phyloP scores from a whole-genome alignment of 2,888 invertebrate species.

The Electrophaes corylata region DNA sequence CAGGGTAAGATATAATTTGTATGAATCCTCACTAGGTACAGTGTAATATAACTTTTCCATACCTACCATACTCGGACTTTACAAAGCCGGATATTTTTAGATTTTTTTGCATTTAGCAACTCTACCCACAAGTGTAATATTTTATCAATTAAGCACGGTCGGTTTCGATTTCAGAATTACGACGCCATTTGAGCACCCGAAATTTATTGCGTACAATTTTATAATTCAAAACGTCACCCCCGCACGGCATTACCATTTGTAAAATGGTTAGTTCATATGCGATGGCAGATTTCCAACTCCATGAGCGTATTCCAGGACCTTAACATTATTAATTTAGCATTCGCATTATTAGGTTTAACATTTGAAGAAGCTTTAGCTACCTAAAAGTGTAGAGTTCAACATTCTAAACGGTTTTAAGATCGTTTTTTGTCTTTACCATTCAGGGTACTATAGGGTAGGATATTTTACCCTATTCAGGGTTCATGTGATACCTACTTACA shows the following conservation, averaged over 20 bases:
- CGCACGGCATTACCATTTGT: slow-evolving; percentile 53
- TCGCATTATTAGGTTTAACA: slow-evolving; percentile 14
- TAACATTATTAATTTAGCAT: slow-evolving; percentile 36
- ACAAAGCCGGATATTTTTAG: slow-evolving; percentile 2
- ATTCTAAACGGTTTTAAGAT: too few relatives aligned
- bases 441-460: too few relatives aligned
- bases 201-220: slow-evolving; percentile 66
- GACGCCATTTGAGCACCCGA: slow-evolving; percentile 64
- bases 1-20: too few relatives aligned
- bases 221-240: slow-evolving; percentile 63
- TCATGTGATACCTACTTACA: too few relatives aligned
- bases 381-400: background rate
- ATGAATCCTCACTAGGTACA: too few relatives aligned
- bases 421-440: too few relatives aligned
- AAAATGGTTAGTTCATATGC: slow-evolving; percentile 47
- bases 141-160: slow-evolving; percentile 77
- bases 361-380: background rate
- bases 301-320: slow-evolving; percentile 38
- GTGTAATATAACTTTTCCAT: background rate
- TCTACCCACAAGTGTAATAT: slow-evolving; percentile 58
- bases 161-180: slow-evolving; percentile 70
- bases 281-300: slow-evolving; percentile 46
- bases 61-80: slow-evolving; percentile 2
- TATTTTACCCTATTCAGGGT: too few relatives aligned
- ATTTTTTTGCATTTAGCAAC: slow-evolving; percentile 1